Evolutionary conservation across 2,113 vertebrate genomes (phyloP).

Genomic region (Acrocephalus arundinaceus): DNA sequence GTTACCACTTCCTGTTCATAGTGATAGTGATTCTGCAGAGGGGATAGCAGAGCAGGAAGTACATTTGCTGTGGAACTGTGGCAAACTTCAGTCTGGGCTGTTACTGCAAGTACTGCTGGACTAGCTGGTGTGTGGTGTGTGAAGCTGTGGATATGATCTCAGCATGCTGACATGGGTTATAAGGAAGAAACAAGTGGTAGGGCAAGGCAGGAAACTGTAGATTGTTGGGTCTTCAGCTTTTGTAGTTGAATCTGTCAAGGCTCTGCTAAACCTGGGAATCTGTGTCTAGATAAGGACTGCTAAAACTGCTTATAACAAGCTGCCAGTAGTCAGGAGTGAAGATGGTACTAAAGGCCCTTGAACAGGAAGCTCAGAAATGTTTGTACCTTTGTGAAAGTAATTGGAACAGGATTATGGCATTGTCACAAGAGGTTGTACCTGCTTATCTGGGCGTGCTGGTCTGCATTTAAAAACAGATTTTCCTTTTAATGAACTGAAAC

Average conservation of each 20-base stretch:
- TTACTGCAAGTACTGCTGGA: neutral
- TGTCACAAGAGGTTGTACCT: neutral
- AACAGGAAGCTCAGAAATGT: neutral
- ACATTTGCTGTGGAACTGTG: neutral
- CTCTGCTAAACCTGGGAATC: neutral
- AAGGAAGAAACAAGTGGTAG: neutral
- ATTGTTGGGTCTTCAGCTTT: neutral
- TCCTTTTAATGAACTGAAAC: neutral
- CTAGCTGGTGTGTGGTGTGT: neutral
- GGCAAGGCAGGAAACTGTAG: neutral
- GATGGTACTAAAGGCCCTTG: neutral
- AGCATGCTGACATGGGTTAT: neutral
- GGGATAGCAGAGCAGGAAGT: neutral
- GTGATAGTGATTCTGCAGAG: neutral
- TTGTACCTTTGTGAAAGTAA: neutral
- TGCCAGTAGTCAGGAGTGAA: neutral
- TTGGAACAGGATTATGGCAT: neutral
- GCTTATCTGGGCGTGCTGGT: neutral
- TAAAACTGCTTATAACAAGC: neutral
- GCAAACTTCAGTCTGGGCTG: neutral
- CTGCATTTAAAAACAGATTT: neutral
- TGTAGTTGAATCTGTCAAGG: neutral
- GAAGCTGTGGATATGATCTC: neutral
- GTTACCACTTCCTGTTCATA: neutral
- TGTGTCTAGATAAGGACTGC: neutral